Base-by-base conservation (phyloP, 2,113 vertebrate genomes). In the Willisornis vidua region DNA sequence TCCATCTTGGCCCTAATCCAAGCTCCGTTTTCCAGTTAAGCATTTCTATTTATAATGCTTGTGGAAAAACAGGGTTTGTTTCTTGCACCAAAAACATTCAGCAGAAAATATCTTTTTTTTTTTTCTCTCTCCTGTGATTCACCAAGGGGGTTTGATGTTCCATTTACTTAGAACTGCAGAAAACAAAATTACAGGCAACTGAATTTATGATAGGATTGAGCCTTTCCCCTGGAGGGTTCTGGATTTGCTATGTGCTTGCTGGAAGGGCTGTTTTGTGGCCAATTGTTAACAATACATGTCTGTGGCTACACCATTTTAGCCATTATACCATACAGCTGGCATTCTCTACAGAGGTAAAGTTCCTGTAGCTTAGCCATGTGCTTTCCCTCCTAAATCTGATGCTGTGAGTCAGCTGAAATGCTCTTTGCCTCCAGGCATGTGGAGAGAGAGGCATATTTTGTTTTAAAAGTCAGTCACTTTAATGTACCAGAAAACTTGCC, bases 31-130 rank as follows among this genome's bases (percentile, higher is more conserved):
- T 84, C 77, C 94, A 90, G 91, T 86, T 63, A 91, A 93, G 67
- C 54, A 70, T 81, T 94, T 71, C 91, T 97, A 88, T 95, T 97
- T 94, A 75, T 90, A 87, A 88, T 18, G 33, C 62, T 92, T 81
- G 75, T 0, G 0, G 46, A 94, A 93, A 96, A 92, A 14, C 16
- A 20, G 86, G 80, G 95, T 90, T 94, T 94, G 46, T 90, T 92
- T 80, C 71, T 77, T 89, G 49, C 35, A 52, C 37, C 7, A 22
- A 70, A 82, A 80, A 31, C 19, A 22, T 46, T 88, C 39, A n/a
- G 35, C 71, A 85, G 45, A 87, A 92, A 93, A 72, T 3, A 3
- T 66, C 28, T 62, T 80, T 65, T 29, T 45, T 29, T 45, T 78
- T 71, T 67, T 58, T 41, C 43, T 4, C 45, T 86, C 35, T 68